phyloP scores from a whole-genome alignment of 2,888 invertebrate genomes.

The Caenorhabditis sinica region DNA sequence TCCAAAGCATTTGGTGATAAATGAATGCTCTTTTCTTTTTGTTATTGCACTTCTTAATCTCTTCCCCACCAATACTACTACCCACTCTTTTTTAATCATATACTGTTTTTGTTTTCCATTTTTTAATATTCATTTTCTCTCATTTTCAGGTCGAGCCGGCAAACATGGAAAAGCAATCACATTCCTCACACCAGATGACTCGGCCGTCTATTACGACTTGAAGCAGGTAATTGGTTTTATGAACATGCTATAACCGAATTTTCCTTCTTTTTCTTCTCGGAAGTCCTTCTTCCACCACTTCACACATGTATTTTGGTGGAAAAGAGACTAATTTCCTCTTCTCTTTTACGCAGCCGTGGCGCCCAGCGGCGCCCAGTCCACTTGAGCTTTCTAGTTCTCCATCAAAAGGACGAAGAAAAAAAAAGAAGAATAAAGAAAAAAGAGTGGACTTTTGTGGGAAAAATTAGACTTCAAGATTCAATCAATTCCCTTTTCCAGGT shows the following conservation, averaged over 20 bases:
- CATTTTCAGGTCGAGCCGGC: constrained; percentile 93
- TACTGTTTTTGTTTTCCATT: background rate
- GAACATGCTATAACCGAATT: constrained; percentile 44
- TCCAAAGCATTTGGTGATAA: too few species aligned
- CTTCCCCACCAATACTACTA: background rate
- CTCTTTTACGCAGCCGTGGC: background rate
- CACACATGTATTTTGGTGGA: constrained; percentile 42
- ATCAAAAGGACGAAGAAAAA: constrained; percentile 15
- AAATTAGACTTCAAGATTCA: background rate
- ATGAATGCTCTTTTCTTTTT: constrained; percentile 43
- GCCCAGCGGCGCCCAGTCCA: constrained; percentile 32
- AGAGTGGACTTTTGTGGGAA: constrained; percentile 16
- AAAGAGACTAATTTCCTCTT: constrained; percentile 43
- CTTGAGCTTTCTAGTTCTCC: constrained; percentile 59
- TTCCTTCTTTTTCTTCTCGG: constrained; percentile 10
- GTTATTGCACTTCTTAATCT: constrained; percentile 38
- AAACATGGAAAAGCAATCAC: constrained; percentile 97
- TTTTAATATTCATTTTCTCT: background rate
- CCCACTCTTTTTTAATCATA: too few species aligned
- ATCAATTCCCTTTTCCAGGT: constrained; percentile 44
- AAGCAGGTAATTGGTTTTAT: constrained; percentile 93
- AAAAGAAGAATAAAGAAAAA: constrained; percentile 10
- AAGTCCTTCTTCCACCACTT: constrained; percentile 34
- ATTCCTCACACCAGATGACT: constrained; percentile 98
- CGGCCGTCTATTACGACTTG: constrained; percentile 95